Evolutionary conservation across 2,797 vertebrate genomes (phyloP).

Genomic region (Bradypus variegatus): DNA sequence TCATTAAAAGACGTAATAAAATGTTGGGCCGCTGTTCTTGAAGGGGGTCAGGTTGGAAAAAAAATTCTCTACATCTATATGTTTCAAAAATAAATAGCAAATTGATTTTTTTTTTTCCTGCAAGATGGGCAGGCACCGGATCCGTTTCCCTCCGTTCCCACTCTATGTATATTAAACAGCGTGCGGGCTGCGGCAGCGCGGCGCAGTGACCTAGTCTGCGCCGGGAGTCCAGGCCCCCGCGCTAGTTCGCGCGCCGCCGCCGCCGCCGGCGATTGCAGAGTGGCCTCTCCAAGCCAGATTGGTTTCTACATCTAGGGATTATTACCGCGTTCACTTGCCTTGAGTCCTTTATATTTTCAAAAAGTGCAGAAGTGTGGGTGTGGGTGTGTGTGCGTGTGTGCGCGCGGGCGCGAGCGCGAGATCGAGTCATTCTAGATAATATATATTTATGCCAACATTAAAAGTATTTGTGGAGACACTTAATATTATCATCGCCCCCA

Average conservation of each 20-base stretch:
- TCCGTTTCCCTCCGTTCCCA: conserved; percentile 71
- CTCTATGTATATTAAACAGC: conserved; percentile 80
- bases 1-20: conserved; percentile 70
- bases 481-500: neutral
- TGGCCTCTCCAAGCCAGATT: conserved; percentile 58
- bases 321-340: conserved; percentile 55
- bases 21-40: conserved; percentile 56
- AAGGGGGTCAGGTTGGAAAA: conserved; percentile 32
- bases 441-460: neutral
- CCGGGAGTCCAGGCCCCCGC: conserved; percentile 2
- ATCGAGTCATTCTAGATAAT: neutral
- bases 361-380: neutral
- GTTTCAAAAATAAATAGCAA: conserved; percentile 68
- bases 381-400: neutral
- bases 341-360: conserved; percentile 15
- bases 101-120: conserved; percentile 70
- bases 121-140: conserved; percentile 60
- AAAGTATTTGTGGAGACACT: neutral
- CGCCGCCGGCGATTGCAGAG: conserved; percentile 52
- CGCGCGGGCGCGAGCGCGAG: too few species aligned
- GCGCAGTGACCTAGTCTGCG: conserved; percentile 63
- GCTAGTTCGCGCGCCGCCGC: neutral
- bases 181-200: conserved; percentile 57
- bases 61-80: conserved; percentile 61
- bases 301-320: conserved; percentile 61